These are phyloP conservation scores for Lepidurus apus DNA, from an alignment of 1,140 invertebrate species.

Conservation along the genomic window DNA sequence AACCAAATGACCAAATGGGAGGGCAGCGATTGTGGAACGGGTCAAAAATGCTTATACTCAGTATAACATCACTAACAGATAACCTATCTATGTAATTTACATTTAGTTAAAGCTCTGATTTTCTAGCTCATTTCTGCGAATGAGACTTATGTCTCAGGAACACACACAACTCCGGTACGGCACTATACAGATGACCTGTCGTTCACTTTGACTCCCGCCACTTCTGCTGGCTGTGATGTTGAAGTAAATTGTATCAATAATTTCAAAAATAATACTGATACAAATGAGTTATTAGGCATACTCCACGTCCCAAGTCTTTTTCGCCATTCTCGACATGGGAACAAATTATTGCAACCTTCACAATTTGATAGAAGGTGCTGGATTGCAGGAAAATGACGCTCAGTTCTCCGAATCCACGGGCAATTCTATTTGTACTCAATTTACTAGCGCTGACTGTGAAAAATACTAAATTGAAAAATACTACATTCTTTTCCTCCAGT, in stretches of 20 bases:
- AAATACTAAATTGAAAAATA: slow-evolving; percentile 37
- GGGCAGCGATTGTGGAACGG: slow-evolving; percentile 40
- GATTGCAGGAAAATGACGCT: slow-evolving; percentile 42
- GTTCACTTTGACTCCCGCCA: slow-evolving; percentile 42
- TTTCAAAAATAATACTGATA: slow-evolving; percentile 10
- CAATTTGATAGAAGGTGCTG: slow-evolving; percentile 48
- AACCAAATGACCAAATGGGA: slow-evolving; percentile 42
- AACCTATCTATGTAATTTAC: slow-evolving; percentile 17
- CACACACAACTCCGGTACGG: slow-evolving; percentile 45
- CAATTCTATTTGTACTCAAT: slow-evolving; percentile 48
- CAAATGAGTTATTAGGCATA: slow-evolving; percentile 42
- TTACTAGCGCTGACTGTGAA: slow-evolving; percentile 46
- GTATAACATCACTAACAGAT: slow-evolving; percentile 39
- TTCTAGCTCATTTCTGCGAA: slow-evolving; percentile 37
- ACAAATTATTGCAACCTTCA: slow-evolving; percentile 53
- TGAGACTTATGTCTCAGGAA: slow-evolving; percentile 42
- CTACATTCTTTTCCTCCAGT: not conserved
- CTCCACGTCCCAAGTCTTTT: slow-evolving; percentile 48
- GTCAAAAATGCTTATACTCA: slow-evolving; percentile 47
- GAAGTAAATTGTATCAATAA: slow-evolving; percentile 40
- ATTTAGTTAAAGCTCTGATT: slow-evolving; percentile 13
- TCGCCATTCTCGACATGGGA: slow-evolving; percentile 49
- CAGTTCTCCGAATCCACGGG: slow-evolving; percentile 46
- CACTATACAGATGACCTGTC: slow-evolving; percentile 46
- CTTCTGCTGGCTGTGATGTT: slow-evolving; percentile 42